Base-by-base conservation (phyloP, 2,113 vertebrate genomes). In the Plotosus lineatus region DNA sequence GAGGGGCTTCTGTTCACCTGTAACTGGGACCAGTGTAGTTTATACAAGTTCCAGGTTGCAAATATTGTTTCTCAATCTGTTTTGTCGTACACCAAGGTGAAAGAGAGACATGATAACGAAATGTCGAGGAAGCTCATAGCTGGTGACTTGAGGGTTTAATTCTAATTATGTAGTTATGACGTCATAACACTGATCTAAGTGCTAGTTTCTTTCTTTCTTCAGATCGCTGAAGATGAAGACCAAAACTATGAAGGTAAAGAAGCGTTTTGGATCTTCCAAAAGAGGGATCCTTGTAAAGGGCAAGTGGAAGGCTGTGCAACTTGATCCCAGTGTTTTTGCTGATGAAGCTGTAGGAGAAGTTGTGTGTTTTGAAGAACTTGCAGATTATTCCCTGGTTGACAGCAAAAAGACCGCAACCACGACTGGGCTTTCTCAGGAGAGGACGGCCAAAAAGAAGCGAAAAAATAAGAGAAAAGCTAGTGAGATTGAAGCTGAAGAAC, bases 331-430 rank as follows among this genome's bases (percentile, higher is more conserved):
- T 73, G 11, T 98, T 0, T 96, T 97, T 79, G 92, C 92, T 6
- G 94, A 95, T n/a, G 95, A 95, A 65, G 94, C 95, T 12, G 86
- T 98, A 86, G 90, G 89, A 55, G 94, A 94, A 33, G 89, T 99
- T 28, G 92, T 98, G 0, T 99, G 96, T 73, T 95, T 98, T 84
- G 97, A 99, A 85, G 97, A 99, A 44, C 94, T 99, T 75, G 95
- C 93, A 1, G 92, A 95, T 23, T 99, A 99, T 81, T 89, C 87
- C 1, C 75, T 98, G 78, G 87, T 98, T 21, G 93, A 93, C 81
- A 84, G 94, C 3, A 86, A 90, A 1, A 89, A 89, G 51, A 87
- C 89, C 3, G 88, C 83, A 40, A 53, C 75, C 6, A 76, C 31
- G 3, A 38, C 23, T 1, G 61, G 81, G 23, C 83, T 87, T 17